Percentiles rank a stretch among this genome's conserved stretches.
These are phyloP conservation scores for Hydropsyche tenuis DNA, from an alignment of 1,140 invertebrate species.

Conservation along the genomic window DNA sequence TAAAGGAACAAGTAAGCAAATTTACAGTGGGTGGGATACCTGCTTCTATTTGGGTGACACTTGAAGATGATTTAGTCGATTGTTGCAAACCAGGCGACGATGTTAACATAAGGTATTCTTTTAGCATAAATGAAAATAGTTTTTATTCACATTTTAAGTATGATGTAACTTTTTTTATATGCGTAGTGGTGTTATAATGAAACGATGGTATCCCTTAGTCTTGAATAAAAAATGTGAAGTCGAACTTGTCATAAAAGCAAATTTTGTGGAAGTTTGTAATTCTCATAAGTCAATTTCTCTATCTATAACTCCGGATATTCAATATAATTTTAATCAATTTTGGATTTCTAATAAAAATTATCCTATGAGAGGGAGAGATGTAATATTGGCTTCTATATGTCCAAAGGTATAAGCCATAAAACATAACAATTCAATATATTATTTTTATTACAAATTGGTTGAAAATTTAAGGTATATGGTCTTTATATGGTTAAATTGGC, in stretches of 20 bases:
- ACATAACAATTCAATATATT: not conserved
- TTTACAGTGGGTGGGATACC: conserved; percentile 76
- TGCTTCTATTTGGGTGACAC: conserved; percentile 77
- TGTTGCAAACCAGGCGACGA: conserved; percentile 88
- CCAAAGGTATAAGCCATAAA: conserved; percentile 69
- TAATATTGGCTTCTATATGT: conserved; percentile 83
- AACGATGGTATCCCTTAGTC: conserved; percentile 72
- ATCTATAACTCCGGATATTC: conserved; percentile 72
- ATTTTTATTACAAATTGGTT: not conserved
- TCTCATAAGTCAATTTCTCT: conserved; percentile 66
- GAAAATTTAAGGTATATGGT: conserved; percentile 76
- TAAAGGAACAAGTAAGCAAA: conserved; percentile 78
- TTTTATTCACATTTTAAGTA: not conserved
- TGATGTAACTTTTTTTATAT: conserved; percentile 50
- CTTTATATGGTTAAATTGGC: conserved; percentile 88
- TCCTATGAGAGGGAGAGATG: conserved; percentile 76
- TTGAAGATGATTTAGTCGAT: conserved; percentile 89
- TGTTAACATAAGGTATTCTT: conserved; percentile 77
- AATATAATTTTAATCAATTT: conserved; percentile 75
- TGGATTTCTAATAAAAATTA: conserved; percentile 72
- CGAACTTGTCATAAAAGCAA: conserved; percentile 75
- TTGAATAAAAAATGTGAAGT: conserved; percentile 71
- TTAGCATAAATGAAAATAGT: conserved; percentile 1
- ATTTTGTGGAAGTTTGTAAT: conserved; percentile 77
- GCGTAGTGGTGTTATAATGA: conserved; percentile 79